Percentiles rank a stretch among this genome's conserved stretches.
Evolutionary conservation across 2,113 vertebrate species (phyloP).

Genomic region (Bubalus kerabau): DNA sequence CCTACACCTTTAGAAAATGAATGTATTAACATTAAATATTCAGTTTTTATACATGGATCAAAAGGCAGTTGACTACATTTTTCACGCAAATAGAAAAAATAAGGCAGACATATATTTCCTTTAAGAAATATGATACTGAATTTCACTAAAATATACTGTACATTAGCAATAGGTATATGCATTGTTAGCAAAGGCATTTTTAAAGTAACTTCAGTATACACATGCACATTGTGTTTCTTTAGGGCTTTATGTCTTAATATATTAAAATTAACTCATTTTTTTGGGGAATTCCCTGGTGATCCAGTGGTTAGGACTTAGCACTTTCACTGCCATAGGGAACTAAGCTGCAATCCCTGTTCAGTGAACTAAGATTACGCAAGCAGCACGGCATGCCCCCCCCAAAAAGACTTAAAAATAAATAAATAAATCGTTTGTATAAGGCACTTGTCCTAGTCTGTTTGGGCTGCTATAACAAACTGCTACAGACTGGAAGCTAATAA

Average conservation of each 20-base stretch:
- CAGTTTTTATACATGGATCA: not conserved
- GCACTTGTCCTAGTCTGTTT: not conserved
- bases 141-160: conserved; percentile 50
- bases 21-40: conserved; percentile 37
- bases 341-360: not conserved
- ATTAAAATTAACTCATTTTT: conserved; percentile 39
- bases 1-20: not conserved
- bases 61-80: not conserved
- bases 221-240: conserved; percentile 31
- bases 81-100: conserved; percentile 12
- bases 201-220: conserved; percentile 53
- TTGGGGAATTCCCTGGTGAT: not conserved
- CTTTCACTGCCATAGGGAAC: not conserved
- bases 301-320: not conserved
- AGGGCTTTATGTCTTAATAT: conserved; percentile 44
- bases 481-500: not conserved
- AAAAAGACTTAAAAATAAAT: not conserved
- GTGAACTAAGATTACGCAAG: not conserved
- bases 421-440: not conserved
- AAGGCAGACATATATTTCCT: conserved; percentile 29
- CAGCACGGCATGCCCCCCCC: fast-evolving
- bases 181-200: conserved; percentile 59
- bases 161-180: conserved; percentile 65
- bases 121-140: conserved; percentile 60
- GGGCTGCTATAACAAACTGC: not conserved